Evolutionary conservation across 1,140 invertebrate species (phyloP).

Genomic region (Triops longicaudatus): DNA sequence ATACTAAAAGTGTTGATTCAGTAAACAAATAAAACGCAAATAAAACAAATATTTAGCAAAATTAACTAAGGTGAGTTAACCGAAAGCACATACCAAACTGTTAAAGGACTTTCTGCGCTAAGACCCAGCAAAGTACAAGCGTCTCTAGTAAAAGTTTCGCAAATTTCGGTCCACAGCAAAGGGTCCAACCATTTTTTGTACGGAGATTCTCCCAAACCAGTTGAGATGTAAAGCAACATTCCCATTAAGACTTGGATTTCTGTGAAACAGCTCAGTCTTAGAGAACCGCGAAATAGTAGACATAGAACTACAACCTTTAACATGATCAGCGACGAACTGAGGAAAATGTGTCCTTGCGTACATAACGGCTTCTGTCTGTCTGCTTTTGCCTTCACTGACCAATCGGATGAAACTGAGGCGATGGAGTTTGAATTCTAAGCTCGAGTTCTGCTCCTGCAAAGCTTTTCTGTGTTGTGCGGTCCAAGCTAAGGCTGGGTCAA

Average conservation of each 20-base stretch:
- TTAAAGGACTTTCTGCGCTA: constrained; percentile 73
- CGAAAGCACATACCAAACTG: constrained; percentile 51
- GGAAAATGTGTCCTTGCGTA: constrained; percentile 80
- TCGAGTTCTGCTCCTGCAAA: constrained; percentile 47
- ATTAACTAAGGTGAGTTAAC: too few species aligned
- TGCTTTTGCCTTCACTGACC: constrained; percentile 54
- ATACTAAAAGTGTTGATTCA: background rate
- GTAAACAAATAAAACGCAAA: too few species aligned
- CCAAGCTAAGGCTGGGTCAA: constrained; percentile 74
- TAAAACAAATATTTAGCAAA: too few species aligned
- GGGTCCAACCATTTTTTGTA: constrained; percentile 69
- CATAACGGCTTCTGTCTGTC: constrained; percentile 65
- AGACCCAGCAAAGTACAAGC: constrained; percentile 83
- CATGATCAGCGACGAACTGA: constrained; percentile 67
- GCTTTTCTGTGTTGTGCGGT: constrained; percentile 53
- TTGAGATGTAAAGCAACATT: constrained; percentile 68
- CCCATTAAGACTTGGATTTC: constrained; percentile 83
- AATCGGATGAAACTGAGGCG: constrained; percentile 61
- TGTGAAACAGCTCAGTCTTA: constrained; percentile 36
- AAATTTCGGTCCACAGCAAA: constrained; percentile 73
- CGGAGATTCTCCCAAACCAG: constrained; percentile 69
- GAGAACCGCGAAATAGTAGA: background rate
- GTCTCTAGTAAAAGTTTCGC: constrained; percentile 84
- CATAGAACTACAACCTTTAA: constrained; percentile 55
- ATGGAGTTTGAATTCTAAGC: constrained; percentile 78